Evolutionary conservation across 2,113 vertebrate genomes (phyloP), one percentile per base, ranked within the genome.

Genomic region (Lichenostomus cassidix): DNA sequence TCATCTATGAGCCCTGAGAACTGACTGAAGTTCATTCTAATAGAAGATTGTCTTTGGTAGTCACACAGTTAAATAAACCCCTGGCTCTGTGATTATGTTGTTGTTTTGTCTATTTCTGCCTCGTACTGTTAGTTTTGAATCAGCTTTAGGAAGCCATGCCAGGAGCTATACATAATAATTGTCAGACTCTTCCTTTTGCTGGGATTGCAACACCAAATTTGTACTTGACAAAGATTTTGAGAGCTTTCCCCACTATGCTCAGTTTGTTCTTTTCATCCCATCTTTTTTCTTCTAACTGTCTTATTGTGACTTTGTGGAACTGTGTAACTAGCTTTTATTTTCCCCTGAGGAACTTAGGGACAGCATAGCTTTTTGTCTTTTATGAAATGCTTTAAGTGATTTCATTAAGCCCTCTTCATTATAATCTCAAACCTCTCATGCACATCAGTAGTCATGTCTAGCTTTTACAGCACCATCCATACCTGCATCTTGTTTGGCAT

Each of bases 71-170:
- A 71, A 96, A 88, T 10, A 12, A 44, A 11, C 15, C 17, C 6
- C 28, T 37, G 23, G 31, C n/a, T 90, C 27, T 42, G 33, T 73
- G 46, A 12, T 73, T 65, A 5, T 67, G 2, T 55, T 73, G 35
- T 35, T 83, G 22, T 35, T 67, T 64, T 65, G 29, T 70, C 53
- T 83, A 0, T 86, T 90, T 86, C 71, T 94, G 41, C n/a, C 9
- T 94, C 77, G 41, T 46, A 15, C 41, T 53, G 33, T 87, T 68
- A 80, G 41, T 62, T 94, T 90, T 87, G 73, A 92, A 69, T 74
- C 20, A 33, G 22, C 18, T 87, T 76, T 55, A 47, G 37, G 22
- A 67, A 63, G 18, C 29, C 18, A 10, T 59, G 64, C 29, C 27
- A 50, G 9, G 49, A 75, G 1, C 42, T 75, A 31, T 52, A 62